Base-by-base conservation (phyloP, 2,797 vertebrate genomes). In the Aeoliscus strigatus region DNA sequence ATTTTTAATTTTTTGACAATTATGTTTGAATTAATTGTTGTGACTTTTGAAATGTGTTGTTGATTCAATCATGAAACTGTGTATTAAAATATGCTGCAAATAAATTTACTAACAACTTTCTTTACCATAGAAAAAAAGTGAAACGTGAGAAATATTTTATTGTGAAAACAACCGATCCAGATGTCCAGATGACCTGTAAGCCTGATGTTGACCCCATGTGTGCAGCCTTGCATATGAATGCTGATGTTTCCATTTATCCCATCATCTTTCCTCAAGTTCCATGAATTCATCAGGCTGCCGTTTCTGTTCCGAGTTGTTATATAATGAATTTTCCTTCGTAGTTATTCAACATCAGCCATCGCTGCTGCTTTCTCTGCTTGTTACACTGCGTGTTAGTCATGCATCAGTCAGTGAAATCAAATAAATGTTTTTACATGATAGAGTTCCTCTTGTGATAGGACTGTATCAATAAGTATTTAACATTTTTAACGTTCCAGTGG, bases 1-100 rank as follows among this genome's bases (percentile, higher is more conserved):
- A 11, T 48, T 35, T 11, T 38, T n/a, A 1, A 9, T 46, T 51
- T 53, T 25, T 15, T 35, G 38, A 32, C 37, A 29, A n/a, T 47
- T 33, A 23, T 16, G 10, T 30, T 41, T 46, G 16, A 42, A 38
- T 1, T 43, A 41, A 41, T 8, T 50, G 36, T 17, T 63, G 43
- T 60, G 50, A 54, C 38, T 43, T 28, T 37, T 57, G 11, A 17
- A n/a, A 26, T 0, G 25, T 58, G 30, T 23, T 48, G 21, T 52
- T 47, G 24, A 16, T 57, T 59, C 16, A 53, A 44, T 45, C 32
- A 13, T 11, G 21, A 2, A 43, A 8, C 15, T 40, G 29, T 21
- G 38, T 37, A 11, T 27, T 35, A 17, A 31, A 1, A 13, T 14
- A 15, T 55, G 38, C 41, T 55, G 15, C 17, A 41, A 27, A 26